Evolutionary conservation across 2,113 vertebrate species (phyloP), one percentile per base, ranked within the genome.

Genomic region (Calypte anna): DNA sequence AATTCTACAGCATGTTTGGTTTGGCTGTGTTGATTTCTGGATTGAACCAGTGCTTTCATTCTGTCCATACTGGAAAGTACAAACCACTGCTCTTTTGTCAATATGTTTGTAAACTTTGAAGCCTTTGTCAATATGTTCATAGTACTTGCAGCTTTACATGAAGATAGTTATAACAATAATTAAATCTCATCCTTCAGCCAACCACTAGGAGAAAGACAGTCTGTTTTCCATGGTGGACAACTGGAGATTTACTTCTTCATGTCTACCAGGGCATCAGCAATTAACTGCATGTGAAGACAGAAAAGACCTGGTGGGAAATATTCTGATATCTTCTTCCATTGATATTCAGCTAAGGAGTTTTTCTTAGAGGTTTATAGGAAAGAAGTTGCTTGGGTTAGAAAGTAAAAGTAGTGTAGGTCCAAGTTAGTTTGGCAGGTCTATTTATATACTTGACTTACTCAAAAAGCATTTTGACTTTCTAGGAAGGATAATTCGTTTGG

Each of bases 1-100:
- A 70, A 44, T 4, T 57, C 25, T 61, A 6, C 31, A 66, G 7
- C 10, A 7, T 57, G 7, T 78, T 82, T 70, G 6, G 3, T 55
- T 74, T 92, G 40, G 22, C 31, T 82, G 40, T 15, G 6, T 10
- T 66, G 51, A 48, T 10, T 88, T 46, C 33, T 33, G 22, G 46
- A 55, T 4, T 53, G 54, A 69, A 20, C 6, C 19, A 4, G 9
- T 44, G 6, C 7, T 63, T 70, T n/a, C 19, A 23, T 28, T 76
- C 0, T 0, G 10, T 57, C 25, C 5, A 5, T 12, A 6, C 3
- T 14, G 10, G 64, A 66, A 7, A 27, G 3, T 13, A 43, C 0
- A 1, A 82, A 88, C 8, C 9, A 14, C 2, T 8, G 40, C 36
- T 14, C 4, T 69, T 61, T 24, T 44, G 36, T 74, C 40, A 53